Conservation (phyloP, 2,888 invertebrate genomes). For the Muschampia plurimacula region DNA sequence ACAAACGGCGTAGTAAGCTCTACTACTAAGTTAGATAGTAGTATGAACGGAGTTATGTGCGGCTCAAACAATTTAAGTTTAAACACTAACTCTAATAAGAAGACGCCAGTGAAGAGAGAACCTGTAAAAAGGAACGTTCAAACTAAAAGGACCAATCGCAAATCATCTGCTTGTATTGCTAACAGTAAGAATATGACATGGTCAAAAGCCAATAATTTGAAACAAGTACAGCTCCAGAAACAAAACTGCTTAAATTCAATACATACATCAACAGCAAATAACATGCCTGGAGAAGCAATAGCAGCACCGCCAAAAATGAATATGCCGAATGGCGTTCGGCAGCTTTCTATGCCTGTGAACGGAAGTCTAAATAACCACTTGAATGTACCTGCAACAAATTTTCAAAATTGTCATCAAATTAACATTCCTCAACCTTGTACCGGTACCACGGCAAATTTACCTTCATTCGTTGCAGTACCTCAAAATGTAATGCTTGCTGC, state of each 20-base stretch:
- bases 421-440: slow-evolving; percentile 75
- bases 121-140: slow-evolving; percentile 59
- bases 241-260: slow-evolving; percentile 71
- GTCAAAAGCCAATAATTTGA: slow-evolving; percentile 80
- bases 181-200: slow-evolving; percentile 80
- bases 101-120: slow-evolving; percentile 64
- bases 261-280: slow-evolving; percentile 54
- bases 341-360: slow-evolving; percentile 73
- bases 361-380: slow-evolving; percentile 68
- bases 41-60: slow-evolving; percentile 79
- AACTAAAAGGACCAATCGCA: slow-evolving; percentile 74
- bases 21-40: slow-evolving; percentile 76
- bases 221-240: slow-evolving; percentile 76
- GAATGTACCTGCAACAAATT: slow-evolving; percentile 72
- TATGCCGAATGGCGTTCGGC: slow-evolving; percentile 74
- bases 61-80: slow-evolving; percentile 78
- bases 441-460: slow-evolving; percentile 70
- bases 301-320: slow-evolving; percentile 75
- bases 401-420: slow-evolving; percentile 77
- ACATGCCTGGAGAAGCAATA: slow-evolving; percentile 63
- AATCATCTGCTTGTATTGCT: slow-evolving; percentile 79
- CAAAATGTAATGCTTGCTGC: slow-evolving; percentile 86
- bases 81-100: slow-evolving; percentile 61
- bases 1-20: slow-evolving; percentile 74
- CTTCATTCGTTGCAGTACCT: slow-evolving; percentile 80